Base-by-base conservation (phyloP, 2,888 invertebrate genomes). In the Pheosia gnoma region DNA sequence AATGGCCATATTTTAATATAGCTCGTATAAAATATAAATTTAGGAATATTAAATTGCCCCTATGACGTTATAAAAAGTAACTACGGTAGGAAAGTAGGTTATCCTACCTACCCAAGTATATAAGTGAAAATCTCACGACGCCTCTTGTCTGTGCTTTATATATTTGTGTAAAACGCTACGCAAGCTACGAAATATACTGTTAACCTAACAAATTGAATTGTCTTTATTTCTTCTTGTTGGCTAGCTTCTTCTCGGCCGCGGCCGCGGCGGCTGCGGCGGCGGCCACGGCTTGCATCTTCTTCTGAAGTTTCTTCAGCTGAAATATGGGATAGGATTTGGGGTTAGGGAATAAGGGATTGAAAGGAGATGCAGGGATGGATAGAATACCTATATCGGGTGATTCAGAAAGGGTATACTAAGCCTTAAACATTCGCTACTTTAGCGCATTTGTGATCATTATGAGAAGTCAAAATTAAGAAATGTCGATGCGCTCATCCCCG, bases 281-380 rank as follows among this genome's bases (percentile, higher is more conserved):
- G 1, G 62, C 72, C 3, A 65, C 75, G 8, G 80, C 82, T 71
- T 86, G 84, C 72, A 85, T 83, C 71, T 87, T 89, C 80, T 85
- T 88, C 43, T 80, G 78, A 49, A 88, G 45, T 72, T 88, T 91
- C 63, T 72, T 87, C 63, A 91, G 73, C 90, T 91, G 77, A 39
- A 81, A 79, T 67, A 60, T 51, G 53, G 62, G 25, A 25, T 25
- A 25, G 25, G 25, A 25, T 25, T 25, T 25, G 25, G 25, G 25
- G 25, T 25, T 25, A 25, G 25, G 25, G 25, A 25, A 25, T 25
- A 25, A 53, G 59, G 59, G 36, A 57, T 63, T 56, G 61, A 52
- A 56, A 56, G n/a, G 52, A 43, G 11, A 52, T 59, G 25, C 13
- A 62, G 64, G 62, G 1, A 69, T 61, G 57, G 55, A 59, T 88